A percentile compares a stretch with the other conserved stretches of the same genome.
Conservation (phyloP, 35 echinoderm and acorn worm genomes). For the Ophioderma brevispina region DNA sequence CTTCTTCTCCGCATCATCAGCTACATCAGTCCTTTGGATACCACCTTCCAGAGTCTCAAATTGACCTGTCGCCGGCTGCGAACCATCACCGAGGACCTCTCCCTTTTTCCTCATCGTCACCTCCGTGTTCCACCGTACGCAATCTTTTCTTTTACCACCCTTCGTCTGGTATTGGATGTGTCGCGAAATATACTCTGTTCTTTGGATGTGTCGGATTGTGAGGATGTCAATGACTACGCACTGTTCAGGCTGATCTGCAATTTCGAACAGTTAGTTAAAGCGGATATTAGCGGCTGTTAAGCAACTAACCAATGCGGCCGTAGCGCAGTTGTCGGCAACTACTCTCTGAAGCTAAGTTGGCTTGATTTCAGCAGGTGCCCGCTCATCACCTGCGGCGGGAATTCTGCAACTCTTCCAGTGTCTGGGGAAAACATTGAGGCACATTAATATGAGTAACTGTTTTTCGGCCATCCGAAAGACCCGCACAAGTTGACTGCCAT, state of each 20-base stretch:
- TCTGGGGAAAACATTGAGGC: constrained; percentile 14
- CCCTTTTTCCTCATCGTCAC: not conserved
- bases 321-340: constrained; percentile 38
- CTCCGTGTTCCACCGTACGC: constrained; percentile 25
- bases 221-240: constrained; percentile 69
- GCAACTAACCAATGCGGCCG: constrained; percentile 64
- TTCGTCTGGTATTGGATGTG: constrained; percentile 11
- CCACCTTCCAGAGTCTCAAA: constrained; percentile 35
- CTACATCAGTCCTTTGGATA: constrained; percentile 49
- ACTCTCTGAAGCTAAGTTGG: constrained; percentile 12
- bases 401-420: constrained; percentile 41
- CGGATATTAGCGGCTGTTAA: constrained; percentile 52
- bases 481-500: constrained; percentile 38
- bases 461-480: constrained; percentile 48
- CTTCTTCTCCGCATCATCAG: constrained; percentile 53
- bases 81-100: not conserved
- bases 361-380: constrained; percentile 75
- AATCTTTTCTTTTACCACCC: constrained; percentile 19
- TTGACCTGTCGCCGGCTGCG: not conserved
- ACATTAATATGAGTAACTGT: constrained; percentile 65
- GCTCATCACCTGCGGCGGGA: constrained; percentile 49
- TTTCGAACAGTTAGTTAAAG: not conserved
- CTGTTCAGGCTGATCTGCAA: constrained; percentile 32
- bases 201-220: constrained; percentile 68
- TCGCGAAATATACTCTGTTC: constrained; percentile 14